Conservation (phyloP, 2,113 vertebrate species). For the Octodon degus region DNA sequence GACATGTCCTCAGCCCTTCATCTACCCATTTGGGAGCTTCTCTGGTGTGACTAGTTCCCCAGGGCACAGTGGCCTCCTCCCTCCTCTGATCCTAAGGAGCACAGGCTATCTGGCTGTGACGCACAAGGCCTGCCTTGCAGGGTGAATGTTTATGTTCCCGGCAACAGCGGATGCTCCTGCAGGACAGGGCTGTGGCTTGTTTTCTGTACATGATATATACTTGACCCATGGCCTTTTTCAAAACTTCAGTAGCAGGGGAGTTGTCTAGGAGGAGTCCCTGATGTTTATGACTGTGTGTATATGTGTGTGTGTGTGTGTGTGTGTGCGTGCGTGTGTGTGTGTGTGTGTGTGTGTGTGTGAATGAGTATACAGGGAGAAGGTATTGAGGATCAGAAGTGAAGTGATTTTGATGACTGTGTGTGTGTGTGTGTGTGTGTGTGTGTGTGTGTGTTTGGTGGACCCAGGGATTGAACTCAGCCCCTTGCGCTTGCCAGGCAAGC, state of each 20-base stretch:
- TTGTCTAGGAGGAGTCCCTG: neutral
- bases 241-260: constrained; percentile 1
- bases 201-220: neutral
- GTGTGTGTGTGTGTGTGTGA: neutral
- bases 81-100: constrained; percentile 8
- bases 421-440: too few relatives aligned
- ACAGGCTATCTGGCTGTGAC: constrained; percentile 20
- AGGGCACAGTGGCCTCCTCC: neutral
- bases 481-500: too few relatives aligned
- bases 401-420: neutral
- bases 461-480: too few relatives aligned
- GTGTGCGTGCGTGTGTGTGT: neutral
- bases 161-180: neutral
- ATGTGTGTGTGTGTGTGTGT: neutral
- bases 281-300: neutral
- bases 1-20: neutral
- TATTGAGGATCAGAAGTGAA: neutral
- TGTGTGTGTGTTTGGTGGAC: too few relatives aligned
- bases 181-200: neutral
- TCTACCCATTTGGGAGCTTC: neutral
- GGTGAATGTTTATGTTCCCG: neutral
- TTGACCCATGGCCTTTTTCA: neutral
- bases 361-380: neutral
- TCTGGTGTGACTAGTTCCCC: neutral
- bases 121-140: neutral